phyloP scores from a whole-genome alignment of 2,113 vertebrate genomes.

The Zosterops borbonicus region DNA sequence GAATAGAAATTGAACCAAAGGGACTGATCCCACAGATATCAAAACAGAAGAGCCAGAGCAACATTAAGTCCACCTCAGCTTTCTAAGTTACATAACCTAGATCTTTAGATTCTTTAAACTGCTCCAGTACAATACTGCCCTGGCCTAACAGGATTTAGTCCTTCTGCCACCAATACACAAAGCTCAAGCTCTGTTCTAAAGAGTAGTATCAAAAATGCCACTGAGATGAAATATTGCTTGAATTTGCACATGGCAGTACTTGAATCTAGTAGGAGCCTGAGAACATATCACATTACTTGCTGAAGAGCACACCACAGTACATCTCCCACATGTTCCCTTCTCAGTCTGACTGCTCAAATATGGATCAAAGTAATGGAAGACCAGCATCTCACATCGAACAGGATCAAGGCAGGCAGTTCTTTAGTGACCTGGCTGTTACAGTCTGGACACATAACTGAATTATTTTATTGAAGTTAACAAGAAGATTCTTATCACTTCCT shows the following conservation, averaged over 20 bases:
- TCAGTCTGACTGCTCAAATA: background rate
- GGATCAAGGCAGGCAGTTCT: background rate
- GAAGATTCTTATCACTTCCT: background rate
- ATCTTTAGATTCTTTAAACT: background rate
- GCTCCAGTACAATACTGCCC: background rate
- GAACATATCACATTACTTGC: background rate
- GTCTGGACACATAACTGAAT: background rate
- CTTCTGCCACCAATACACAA: background rate
- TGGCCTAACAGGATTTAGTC: background rate
- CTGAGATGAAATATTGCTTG: background rate
- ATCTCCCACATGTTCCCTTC: background rate
- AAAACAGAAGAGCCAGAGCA: background rate
- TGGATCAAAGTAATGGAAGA: background rate
- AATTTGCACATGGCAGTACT: background rate
- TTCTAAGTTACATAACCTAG: background rate
- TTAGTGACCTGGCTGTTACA: background rate
- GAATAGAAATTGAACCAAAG: background rate
- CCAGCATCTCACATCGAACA: background rate
- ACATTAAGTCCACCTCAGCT: background rate
- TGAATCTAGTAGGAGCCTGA: background rate
- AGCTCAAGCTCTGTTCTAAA: background rate
- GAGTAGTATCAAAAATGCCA: background rate
- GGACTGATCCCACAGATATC: background rate
- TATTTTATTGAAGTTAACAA: background rate
- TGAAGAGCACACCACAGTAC: background rate